These are phyloP conservation scores for Piezodorus guildinii DNA, from an alignment of 1,140 invertebrate species.

Conservation along the genomic window DNA sequence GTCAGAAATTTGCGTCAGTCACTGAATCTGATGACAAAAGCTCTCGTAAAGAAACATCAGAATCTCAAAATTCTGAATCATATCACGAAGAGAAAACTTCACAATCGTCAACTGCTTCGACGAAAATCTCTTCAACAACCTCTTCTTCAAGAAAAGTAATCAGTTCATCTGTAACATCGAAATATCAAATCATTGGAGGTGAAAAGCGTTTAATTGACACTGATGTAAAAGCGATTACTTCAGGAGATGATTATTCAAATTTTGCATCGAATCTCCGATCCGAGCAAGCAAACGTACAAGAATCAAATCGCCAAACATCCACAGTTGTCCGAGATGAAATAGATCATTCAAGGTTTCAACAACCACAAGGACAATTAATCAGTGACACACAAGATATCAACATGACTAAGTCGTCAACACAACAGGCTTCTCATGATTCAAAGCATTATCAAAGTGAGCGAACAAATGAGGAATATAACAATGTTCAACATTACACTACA, in stretches of 20 bases:
- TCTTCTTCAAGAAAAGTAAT: slow-evolving; percentile 19
- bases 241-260: not conserved
- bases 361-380: no score
- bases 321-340: not conserved
- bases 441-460: no score
- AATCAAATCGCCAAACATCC: not conserved
- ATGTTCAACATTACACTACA: no score
- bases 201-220: not conserved
- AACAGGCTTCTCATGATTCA: no score
- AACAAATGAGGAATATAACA: no score
- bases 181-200: not conserved
- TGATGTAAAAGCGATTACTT: slow-evolving; percentile 4
- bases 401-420: no score
- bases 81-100: not conserved
- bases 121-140: slow-evolving; percentile 8
- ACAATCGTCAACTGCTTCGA: not conserved
- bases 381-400: no score
- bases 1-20: slow-evolving; percentile 14
- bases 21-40: slow-evolving; percentile 23
- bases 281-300: not conserved
- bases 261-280: not conserved
- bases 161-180: not conserved
- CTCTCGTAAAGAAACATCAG: slow-evolving; percentile 11
- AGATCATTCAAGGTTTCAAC: not conserved
- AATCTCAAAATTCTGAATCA: not conserved